These are phyloP conservation scores for Calliopum simillimum DNA, from an alignment of 2,888 invertebrate genomes.

Conservation along the genomic window DNA sequence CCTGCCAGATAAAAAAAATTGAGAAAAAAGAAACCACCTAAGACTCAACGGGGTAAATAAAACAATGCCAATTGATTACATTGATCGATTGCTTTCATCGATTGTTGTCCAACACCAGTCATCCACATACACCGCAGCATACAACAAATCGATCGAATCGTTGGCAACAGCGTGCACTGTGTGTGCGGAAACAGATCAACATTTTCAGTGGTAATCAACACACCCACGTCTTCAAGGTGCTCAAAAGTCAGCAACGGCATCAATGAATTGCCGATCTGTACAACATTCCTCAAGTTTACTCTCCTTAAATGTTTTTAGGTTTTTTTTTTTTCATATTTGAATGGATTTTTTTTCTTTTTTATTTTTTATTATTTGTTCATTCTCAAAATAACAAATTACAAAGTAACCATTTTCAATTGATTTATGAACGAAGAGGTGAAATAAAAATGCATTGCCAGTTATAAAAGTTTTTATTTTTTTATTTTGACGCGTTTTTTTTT, in stretches of 20 bases:
- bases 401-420: too few relatives aligned
- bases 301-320: too few relatives aligned
- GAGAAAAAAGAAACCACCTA: neutral
- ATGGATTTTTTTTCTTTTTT: neutral
- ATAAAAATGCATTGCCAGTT: too few relatives aligned
- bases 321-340: neutral
- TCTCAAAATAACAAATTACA: conserved; percentile 63
- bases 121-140: conserved; percentile 42
- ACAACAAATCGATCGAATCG: conserved; percentile 24
- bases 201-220: conserved; percentile 22
- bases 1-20: neutral
- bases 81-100: conserved; percentile 65
- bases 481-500: too few relatives aligned
- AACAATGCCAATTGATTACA: conserved; percentile 54
- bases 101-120: conserved; percentile 58
- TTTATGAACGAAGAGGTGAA: too few relatives aligned
- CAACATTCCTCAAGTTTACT: conserved; percentile 14
- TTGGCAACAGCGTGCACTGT: conserved; percentile 20
- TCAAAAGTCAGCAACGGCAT: conserved; percentile 14
- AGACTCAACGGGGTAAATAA: conserved; percentile 38
- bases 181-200: conserved; percentile 31
- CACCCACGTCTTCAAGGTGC: conserved; percentile 23
- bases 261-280: conserved; percentile 35
- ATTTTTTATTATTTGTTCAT: neutral
- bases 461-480: too few relatives aligned